A percentile compares a stretch with the other conserved stretches of the same genome.
phyloP scores from a whole-genome alignment of 2,888 invertebrate species.

The Coelopa pilipes region DNA sequence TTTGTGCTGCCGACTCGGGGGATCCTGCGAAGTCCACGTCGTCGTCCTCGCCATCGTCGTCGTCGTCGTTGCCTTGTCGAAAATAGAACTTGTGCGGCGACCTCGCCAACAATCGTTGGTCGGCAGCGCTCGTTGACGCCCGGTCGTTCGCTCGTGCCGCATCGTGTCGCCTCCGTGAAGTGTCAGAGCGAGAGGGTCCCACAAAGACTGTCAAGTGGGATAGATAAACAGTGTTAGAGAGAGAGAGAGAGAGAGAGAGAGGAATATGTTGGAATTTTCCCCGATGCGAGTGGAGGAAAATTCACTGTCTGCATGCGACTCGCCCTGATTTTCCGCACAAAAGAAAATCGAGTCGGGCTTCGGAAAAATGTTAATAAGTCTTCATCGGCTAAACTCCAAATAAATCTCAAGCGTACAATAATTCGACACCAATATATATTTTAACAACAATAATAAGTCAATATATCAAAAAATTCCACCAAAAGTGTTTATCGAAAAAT shows the following conservation, averaged over 20 bases:
- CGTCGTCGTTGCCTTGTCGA: neutral
- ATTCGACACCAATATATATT: neutral
- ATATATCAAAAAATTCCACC: neutral
- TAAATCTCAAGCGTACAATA: neutral
- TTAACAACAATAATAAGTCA: neutral
- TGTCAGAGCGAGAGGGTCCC: no score
- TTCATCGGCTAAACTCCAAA: neutral
- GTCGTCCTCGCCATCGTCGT: neutral
- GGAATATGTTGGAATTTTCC: no score
- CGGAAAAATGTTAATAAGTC: no score
- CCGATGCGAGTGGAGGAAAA: neutral
- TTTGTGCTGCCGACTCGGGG: neutral
- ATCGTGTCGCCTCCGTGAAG: no score
- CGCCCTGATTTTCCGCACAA: constrained; percentile 44
- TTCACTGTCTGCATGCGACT: constrained; percentile 39
- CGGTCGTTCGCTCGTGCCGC: neutral
- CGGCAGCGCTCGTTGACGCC: constrained; percentile 14
- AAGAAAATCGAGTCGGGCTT: no score
- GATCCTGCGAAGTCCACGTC: neutral
- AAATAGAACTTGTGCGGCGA: constrained; percentile 45
- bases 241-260: no score
- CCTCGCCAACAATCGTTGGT: constrained; percentile 34
- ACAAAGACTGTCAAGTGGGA: no score
- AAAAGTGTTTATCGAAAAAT: neutral
- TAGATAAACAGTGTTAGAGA: no score